Conservation (phyloP, 2,888 invertebrate genomes). For the Chrysopilus asiliformis region DNA sequence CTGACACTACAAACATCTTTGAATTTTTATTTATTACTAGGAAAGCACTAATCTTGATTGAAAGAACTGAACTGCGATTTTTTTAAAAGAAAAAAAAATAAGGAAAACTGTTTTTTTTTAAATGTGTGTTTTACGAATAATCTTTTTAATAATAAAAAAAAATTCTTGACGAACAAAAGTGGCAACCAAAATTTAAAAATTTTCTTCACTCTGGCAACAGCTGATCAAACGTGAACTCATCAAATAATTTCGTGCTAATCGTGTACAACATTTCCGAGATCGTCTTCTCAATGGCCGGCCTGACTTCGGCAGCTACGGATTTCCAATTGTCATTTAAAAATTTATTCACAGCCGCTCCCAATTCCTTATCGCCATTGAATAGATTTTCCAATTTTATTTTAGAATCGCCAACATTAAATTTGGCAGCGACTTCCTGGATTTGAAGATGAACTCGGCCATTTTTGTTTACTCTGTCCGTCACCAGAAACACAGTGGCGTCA, state of each 20-base stretch:
- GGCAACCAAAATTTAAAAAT: too few species aligned
- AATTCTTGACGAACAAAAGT: too few species aligned
- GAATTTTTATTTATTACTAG: too few species aligned
- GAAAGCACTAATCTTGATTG: too few species aligned
- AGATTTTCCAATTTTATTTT: slow-evolving; percentile 53
- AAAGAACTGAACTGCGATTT: too few species aligned
- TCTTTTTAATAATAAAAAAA: too few species aligned
- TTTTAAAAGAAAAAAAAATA: too few species aligned
- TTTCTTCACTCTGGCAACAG: slow-evolving; percentile 36
- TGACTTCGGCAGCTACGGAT: slow-evolving; percentile 53
- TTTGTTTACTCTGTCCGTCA: slow-evolving; percentile 42
- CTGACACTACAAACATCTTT: too few species aligned
- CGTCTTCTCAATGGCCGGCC: slow-evolving; percentile 52
- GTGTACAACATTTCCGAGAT: slow-evolving; percentile 43
- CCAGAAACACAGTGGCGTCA: slow-evolving; percentile 46
- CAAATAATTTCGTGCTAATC: slow-evolving; percentile 46
- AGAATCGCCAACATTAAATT: slow-evolving; percentile 52
- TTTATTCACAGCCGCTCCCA: slow-evolving; percentile 58
- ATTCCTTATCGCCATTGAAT: slow-evolving; percentile 54
- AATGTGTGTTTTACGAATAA: too few species aligned
- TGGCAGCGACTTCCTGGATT: slow-evolving; percentile 49
- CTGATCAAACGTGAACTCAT: slow-evolving; percentile 43
- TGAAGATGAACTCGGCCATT: slow-evolving; percentile 43
- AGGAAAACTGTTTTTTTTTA: too few species aligned
- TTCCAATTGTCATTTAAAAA: slow-evolving; percentile 71